A percentile compares a stretch with the other conserved stretches of the same genome.
These are phyloP conservation scores for Syngnathus typhle DNA, from an alignment of 2,113 vertebrate genomes.

Conservation along the genomic window DNA sequence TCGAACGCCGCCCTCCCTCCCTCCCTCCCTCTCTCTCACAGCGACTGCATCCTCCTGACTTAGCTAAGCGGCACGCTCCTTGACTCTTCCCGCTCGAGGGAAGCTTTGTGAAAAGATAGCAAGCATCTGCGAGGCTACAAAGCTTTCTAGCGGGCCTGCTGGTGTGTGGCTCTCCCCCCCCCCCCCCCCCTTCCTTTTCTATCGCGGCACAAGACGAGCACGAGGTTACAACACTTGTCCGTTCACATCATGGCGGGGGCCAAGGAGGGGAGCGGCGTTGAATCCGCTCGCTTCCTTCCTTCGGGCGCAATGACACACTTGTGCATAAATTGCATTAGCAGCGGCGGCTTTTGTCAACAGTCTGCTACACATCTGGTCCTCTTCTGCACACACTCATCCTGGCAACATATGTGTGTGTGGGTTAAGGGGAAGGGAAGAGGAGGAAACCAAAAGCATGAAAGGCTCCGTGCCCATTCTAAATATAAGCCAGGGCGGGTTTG, in stretches of 20 bases:
- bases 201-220: slow-evolving; percentile 23
- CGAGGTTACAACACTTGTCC: slow-evolving; percentile 31
- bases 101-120: slow-evolving; percentile 38
- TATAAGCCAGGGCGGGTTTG: slow-evolving; percentile 68
- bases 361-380: slow-evolving; percentile 69
- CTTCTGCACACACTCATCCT: slow-evolving; percentile 31
- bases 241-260: slow-evolving; percentile 2
- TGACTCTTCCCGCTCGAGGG: slow-evolving; percentile 34
- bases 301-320: slow-evolving; percentile 57
- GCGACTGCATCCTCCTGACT: slow-evolving; percentile 35
- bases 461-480: slow-evolving; percentile 68
- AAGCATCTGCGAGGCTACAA: slow-evolving; percentile 31
- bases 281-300: slow-evolving; percentile 31
- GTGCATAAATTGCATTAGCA: slow-evolving; percentile 51
- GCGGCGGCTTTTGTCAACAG: slow-evolving; percentile 54
- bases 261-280: slow-evolving; percentile 24
- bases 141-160: background rate
- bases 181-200: too few relatives aligned
- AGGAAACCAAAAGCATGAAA: slow-evolving; percentile 70
- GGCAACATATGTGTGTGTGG: slow-evolving; percentile 64
- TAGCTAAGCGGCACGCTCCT: slow-evolving; percentile 38
- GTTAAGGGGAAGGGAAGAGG: slow-evolving; percentile 58
- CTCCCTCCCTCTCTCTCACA: slow-evolving; percentile 16
- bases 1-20: slow-evolving; percentile 18
- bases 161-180: background rate